These are phyloP conservation scores for Cyrtorhinus lividipennis DNA, from an alignment of 1,140 invertebrate genomes.

Conservation along the genomic window DNA sequence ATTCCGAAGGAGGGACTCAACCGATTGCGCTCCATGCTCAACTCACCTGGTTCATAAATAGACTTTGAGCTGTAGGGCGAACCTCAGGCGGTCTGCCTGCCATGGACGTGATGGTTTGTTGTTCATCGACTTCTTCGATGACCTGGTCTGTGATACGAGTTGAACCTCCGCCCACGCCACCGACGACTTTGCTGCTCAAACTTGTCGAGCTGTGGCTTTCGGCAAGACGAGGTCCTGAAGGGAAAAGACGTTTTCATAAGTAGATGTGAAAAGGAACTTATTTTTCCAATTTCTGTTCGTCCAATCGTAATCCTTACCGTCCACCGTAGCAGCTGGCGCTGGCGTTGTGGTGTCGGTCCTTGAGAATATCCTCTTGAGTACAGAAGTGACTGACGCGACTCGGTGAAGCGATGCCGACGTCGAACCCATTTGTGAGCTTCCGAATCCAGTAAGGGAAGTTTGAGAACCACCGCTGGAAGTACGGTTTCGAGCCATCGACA, in stretches of 20 bases:
- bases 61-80: conserved; percentile 33
- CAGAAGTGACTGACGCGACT: conserved; percentile 55
- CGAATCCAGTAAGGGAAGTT: conserved; percentile 27
- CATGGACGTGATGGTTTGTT: conserved; percentile 58
- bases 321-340: conserved; percentile 26
- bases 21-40: neutral
- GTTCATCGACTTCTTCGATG: conserved; percentile 70
- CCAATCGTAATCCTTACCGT: no score
- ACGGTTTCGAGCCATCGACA: conserved; percentile 23
- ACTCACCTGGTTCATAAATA: conserved; percentile 28
- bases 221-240: no score
- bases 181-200: conserved; percentile 19
- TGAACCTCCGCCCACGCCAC: conserved; percentile 25
- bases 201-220: conserved; percentile 23
- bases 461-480: conserved; percentile 26
- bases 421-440: conserved; percentile 20
- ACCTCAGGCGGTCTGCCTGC: conserved; percentile 32
- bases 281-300: neutral
- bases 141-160: conserved; percentile 57
- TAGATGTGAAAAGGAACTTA: neutral
- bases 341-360: conserved; percentile 34
- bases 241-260: no score
- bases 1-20: neutral
- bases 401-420: conserved; percentile 43
- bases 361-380: conserved; percentile 57